A percentile compares a stretch with the other conserved stretches of the same genome.
Evolutionary conservation across 2,888 invertebrate genomes (phyloP).

Genomic region (Scaptomyza flava): DNA sequence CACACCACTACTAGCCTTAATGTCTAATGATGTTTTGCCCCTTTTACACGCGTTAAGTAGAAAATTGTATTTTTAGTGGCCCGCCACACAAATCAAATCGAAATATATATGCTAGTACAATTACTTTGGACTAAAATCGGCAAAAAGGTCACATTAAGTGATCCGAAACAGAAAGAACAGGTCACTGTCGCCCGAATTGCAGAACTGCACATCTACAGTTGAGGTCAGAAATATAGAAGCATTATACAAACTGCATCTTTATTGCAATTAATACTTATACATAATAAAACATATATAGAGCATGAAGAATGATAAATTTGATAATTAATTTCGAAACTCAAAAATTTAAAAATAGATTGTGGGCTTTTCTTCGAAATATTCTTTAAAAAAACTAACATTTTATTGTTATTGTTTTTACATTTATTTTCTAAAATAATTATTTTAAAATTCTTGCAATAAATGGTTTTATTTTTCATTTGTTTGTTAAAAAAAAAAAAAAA

Average conservation of each 20-base stretch:
- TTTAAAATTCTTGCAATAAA: too few species aligned
- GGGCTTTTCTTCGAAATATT: too few species aligned
- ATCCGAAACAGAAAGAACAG: neutral
- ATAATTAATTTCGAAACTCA: too few species aligned
- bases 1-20: conserved; percentile 51
- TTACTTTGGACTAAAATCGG: conserved; percentile 16
- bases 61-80: conserved; percentile 54
- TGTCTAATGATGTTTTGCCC: conserved; percentile 61
- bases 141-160: conserved; percentile 17
- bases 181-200: neutral
- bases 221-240: neutral
- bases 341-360: too few species aligned
- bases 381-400: too few species aligned
- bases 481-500: too few species aligned
- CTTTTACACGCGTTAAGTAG: conserved; percentile 55
- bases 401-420: too few species aligned
- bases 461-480: too few species aligned
- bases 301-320: too few species aligned
- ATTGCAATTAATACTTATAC: too few species aligned
- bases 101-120: conserved; percentile 14
- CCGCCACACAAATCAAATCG: conserved; percentile 33
- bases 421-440: too few species aligned
- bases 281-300: too few species aligned
- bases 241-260: neutral
- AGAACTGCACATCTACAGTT: neutral